Conservation (phyloP, 2,113 vertebrate genomes). For the Strix aluco region DNA sequence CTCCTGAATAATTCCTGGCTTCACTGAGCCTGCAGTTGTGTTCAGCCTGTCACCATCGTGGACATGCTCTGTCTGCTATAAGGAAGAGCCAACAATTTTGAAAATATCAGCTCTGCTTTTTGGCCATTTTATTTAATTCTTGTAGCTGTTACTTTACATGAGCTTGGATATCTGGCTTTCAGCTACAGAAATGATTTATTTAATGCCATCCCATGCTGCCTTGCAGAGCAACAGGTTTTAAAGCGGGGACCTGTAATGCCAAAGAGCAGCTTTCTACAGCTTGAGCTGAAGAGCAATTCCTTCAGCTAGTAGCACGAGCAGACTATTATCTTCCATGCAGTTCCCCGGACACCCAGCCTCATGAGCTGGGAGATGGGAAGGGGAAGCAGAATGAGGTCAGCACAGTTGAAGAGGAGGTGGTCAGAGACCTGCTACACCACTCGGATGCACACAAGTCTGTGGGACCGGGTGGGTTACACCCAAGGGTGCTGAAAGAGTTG, state of each 20-base stretch:
- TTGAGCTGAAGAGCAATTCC: not conserved
- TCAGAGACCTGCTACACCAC: no score
- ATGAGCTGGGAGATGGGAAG: no score
- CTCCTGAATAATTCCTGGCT: not conserved
- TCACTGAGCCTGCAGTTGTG: not conserved
- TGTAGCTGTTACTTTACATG: not conserved
- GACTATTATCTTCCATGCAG: not conserved
- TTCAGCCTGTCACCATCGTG: accelerated
- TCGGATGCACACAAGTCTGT: no score
- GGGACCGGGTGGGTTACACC: no score
- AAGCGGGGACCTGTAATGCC: not conserved
- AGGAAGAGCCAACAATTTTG: not conserved
- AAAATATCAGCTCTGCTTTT: not conserved
- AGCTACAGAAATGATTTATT: not conserved
- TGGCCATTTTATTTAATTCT: not conserved
- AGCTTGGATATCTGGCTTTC: not conserved
- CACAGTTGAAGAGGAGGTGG: no score
- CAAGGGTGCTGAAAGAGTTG: no score
- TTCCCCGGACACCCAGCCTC: not conserved
- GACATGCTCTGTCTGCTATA: not conserved
- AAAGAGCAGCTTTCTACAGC: not conserved
- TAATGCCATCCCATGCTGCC: not conserved
- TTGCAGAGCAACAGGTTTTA: not conserved
- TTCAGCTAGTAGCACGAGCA: not conserved
- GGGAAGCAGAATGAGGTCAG: no score